Conservation (phyloP, 2,888 invertebrate genomes). For the Trilocha varians region DNA sequence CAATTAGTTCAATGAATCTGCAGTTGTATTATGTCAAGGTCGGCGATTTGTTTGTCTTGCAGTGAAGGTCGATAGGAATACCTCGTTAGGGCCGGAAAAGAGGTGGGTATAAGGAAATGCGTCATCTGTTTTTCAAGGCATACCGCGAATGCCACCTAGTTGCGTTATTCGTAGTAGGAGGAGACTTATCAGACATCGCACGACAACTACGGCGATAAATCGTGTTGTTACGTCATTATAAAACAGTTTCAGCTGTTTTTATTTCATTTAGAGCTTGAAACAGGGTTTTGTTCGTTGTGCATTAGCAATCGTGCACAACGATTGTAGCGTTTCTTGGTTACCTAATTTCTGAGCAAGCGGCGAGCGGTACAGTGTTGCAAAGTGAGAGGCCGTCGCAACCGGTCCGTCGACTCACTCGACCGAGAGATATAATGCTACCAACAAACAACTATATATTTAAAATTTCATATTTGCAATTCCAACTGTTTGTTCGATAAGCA, state of each 20-base stretch:
- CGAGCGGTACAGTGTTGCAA: slow-evolving; percentile 63
- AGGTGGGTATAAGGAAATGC: slow-evolving; percentile 58
- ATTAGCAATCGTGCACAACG: slow-evolving; percentile 43
- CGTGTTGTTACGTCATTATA: slow-evolving; percentile 31
- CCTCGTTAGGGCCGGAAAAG: slow-evolving; percentile 62
- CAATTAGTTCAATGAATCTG: slow-evolving; percentile 58
- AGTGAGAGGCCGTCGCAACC: slow-evolving; percentile 71
- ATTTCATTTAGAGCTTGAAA: slow-evolving; percentile 29
- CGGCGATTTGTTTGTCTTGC: slow-evolving; percentile 64
- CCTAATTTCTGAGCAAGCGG: slow-evolving; percentile 66
- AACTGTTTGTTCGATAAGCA: slow-evolving; percentile 19
- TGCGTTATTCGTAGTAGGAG: slow-evolving; percentile 25
- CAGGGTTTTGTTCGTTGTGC: slow-evolving; percentile 50
- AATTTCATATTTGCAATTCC: neutral
- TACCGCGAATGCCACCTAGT: slow-evolving; percentile 41
- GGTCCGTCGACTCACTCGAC: slow-evolving; percentile 59
- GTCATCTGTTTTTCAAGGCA: slow-evolving; percentile 63
- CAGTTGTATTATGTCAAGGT: slow-evolving; percentile 64
- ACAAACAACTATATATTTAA: slow-evolving; percentile 28
- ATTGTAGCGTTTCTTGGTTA: slow-evolving; percentile 64
- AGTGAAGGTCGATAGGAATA: slow-evolving; percentile 58
- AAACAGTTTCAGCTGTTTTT: slow-evolving; percentile 31
- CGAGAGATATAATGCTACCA: slow-evolving; percentile 49
- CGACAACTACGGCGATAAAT: slow-evolving; percentile 27
- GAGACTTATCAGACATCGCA: slow-evolving; percentile 29